Base-by-base conservation (phyloP, 2,888 invertebrate species). In the Eupithecia centaureata region DNA sequence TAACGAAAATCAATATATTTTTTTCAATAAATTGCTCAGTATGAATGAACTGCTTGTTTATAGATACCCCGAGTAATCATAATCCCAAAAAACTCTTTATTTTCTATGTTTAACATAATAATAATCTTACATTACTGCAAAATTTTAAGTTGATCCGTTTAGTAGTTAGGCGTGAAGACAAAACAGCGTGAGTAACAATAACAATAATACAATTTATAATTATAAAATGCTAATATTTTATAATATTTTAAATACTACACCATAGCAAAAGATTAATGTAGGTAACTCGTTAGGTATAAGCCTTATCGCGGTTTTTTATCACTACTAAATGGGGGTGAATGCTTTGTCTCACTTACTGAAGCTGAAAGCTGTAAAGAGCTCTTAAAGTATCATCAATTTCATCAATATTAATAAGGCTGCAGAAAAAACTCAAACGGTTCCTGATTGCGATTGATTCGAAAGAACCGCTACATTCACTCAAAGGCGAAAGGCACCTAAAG, bases 331-430 rank as follows among this genome's bases (percentile, higher is more conserved):
- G 22, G 47, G 47, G 18, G 10, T 22, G 22, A 47, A 22, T 12
- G 47, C 30, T 54, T 54, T 15, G 28, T 28, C n/a, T 15, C 4
- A 22, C 1, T 32, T 32, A 22, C n/a, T 57, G 13, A n/a, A 18
- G 4, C 1, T 33, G 30, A 33, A 57, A 10, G 32, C 4, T 32
- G 57, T 30, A 57, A 57, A 30, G 18, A 32, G 32, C 30, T 18
- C 8, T 18, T 3, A 52, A 27, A 15, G 27, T 32, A 33, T 57
- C 18, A 57, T 57, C 27, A 56, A 28, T 30, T n/a, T 75, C 76
- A 88, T 89, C 77, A 88, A 87, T 88, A 89, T 87, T 85, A 78
- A 88, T 86, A 76, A 65, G 66, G 71, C 62, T 32, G 15, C 8
- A 30, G 25, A 42, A 71, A 71, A 68, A 64, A 63, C 51, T 15